Conservation (phyloP, 1,140 invertebrate species). For the Neomicropteryx cornuta region DNA sequence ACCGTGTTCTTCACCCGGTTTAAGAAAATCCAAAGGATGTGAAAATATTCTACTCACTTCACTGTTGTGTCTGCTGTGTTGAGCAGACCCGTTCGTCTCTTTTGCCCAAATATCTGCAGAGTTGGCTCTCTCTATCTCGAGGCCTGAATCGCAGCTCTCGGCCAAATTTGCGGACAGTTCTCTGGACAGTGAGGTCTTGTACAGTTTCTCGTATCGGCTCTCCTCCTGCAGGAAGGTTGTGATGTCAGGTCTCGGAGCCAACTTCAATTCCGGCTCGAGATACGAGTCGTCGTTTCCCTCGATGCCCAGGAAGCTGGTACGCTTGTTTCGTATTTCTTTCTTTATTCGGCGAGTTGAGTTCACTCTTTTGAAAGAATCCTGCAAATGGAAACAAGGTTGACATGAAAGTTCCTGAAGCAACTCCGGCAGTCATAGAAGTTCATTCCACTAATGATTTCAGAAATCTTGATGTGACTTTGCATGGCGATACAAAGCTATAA, state of each 20-base stretch:
- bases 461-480: too few species aligned
- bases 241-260: constrained; percentile 70
- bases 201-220: constrained; percentile 61
- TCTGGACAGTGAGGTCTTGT: constrained; percentile 47
- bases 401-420: neutral
- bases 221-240: constrained; percentile 68
- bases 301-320: constrained; percentile 77
- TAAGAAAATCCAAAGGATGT: too few species aligned
- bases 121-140: constrained; percentile 52
- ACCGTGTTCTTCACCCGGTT: too few species aligned
- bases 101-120: constrained; percentile 48
- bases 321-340: constrained; percentile 71
- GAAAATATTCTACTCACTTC: too few species aligned
- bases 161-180: constrained; percentile 39
- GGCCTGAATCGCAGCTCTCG: constrained; percentile 64
- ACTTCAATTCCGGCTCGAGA: constrained; percentile 51
- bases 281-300: constrained; percentile 59
- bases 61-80: constrained; percentile 67
- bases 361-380: constrained; percentile 53
- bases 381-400: constrained; percentile 22
- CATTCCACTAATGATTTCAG: too few species aligned
- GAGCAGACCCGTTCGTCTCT: constrained; percentile 49
- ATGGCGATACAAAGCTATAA: too few species aligned
- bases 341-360: constrained; percentile 79
- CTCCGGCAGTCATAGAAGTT: too few species aligned